Base-by-base conservation (phyloP, 2,113 vertebrate genomes). In the Ammodytes dubius region DNA sequence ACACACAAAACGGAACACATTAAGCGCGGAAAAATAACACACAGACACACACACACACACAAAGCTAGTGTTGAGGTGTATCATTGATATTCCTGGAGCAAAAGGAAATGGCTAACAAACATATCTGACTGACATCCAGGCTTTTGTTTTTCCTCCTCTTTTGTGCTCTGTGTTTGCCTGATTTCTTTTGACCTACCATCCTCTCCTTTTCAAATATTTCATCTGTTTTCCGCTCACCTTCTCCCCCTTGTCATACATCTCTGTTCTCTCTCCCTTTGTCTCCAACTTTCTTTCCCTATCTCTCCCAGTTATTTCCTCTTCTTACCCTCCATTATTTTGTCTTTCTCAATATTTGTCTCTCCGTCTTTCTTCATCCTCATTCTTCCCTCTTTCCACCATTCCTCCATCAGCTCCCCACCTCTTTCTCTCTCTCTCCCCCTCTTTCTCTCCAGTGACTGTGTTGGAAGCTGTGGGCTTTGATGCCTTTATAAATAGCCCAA, bases 401-500 rank as follows among this genome's bases (percentile, higher is more conserved):
- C 9, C 75, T 65, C 63, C 52, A 27, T 27, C 27, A 56, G 47
- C 78, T 64, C 61, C 77, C 46, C 43, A 45, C 56, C 49, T 63
- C 60, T 61, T 37, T 11, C 46, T n/a, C 56, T 63, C 42, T 3
- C 4, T 78, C 58, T 77, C 57, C 61, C 73, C 79, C 35, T 69
- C 52, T 74, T 64, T 11, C 81, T 84, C 89, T 84, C 86, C 60
- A 57, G 83, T 81, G 84, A 74, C 73, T 53, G 81, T 82, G 81
- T 79, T 88, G 79, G 89, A 87, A 90, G 87, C 87, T 92, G 88
- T 90, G 83, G 83, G 90, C 89, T 91, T 92, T 93, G 93, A 92
- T 91, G 90, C 79, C 85, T 89, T 93, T 92, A 92, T 89, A 92
- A 92, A 94, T 93, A 92, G 86, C 83, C 78, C 83, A 88, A 93